A percentile compares a stretch with the other conserved stretches of the same genome.
These are phyloP conservation scores for Linnaemya vulpina DNA, from an alignment of 2,888 invertebrate genomes.

Conservation along the genomic window DNA sequence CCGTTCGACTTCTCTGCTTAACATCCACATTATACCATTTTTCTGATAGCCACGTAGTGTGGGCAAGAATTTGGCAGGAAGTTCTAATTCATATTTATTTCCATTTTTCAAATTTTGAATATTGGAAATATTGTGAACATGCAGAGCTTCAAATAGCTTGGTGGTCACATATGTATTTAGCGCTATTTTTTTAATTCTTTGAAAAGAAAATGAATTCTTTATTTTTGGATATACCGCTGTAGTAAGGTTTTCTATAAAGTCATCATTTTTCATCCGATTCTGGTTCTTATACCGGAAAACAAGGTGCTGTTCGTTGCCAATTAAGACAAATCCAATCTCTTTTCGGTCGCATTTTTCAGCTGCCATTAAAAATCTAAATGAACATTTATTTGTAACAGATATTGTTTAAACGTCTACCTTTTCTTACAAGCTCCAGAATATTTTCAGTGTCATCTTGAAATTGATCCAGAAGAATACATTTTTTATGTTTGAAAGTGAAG, in stretches of 20 bases:
- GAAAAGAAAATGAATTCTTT: conserved; percentile 10
- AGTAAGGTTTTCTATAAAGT: conserved; percentile 65
- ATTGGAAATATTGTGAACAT: conserved; percentile 72
- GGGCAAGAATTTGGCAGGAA: conserved; percentile 83
- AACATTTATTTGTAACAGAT: neutral
- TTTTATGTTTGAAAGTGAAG: conserved; percentile 29
- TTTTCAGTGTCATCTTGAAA: conserved; percentile 30
- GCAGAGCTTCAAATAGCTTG: conserved; percentile 77
- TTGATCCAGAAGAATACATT: conserved; percentile 44
- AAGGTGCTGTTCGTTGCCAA: conserved; percentile 28
- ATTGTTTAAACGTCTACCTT: conserved; percentile 26
- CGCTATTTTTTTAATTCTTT: conserved; percentile 62
- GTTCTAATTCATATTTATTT: conserved; percentile 13
- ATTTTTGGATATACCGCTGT: conserved; percentile 71
- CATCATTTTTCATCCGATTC: neutral
- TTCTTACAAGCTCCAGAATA: conserved; percentile 23
- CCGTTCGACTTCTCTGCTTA: conserved; percentile 84
- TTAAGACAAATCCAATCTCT: conserved; percentile 28
- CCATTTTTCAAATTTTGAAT: neutral
- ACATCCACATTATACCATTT: conserved; percentile 88
- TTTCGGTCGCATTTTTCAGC: neutral
- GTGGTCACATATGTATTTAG: conserved; percentile 79
- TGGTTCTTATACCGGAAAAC: conserved; percentile 23
- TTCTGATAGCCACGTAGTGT: conserved; percentile 86
- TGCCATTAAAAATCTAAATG: neutral